A percentile compares a stretch with the other conserved stretches of the same genome.
These are phyloP conservation scores for Diarsia brunnea DNA, from an alignment of 2,888 invertebrate species.

Conservation along the genomic window DNA sequence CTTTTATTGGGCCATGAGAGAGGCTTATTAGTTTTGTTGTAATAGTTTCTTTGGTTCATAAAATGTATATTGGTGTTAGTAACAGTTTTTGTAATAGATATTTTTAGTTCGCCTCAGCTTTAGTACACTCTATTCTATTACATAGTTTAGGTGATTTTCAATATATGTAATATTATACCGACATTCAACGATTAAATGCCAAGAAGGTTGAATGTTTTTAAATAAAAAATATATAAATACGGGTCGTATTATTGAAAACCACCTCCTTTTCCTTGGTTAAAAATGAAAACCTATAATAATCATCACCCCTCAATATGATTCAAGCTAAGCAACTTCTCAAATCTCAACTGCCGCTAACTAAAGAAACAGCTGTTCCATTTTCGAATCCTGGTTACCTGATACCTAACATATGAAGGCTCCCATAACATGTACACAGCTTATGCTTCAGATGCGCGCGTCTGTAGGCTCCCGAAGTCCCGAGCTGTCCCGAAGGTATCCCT, in stretches of 20 bases:
- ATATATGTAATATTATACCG: no score
- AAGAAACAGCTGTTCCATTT: conserved; percentile 71
- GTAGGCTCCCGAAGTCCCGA: conserved; percentile 77
- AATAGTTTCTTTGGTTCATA: conserved; percentile 24
- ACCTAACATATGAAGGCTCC: conserved; percentile 80
- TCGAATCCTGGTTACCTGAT: conserved; percentile 67
- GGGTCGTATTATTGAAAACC: no score
- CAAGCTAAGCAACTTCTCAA: conserved; percentile 43
- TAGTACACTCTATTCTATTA: background rate
- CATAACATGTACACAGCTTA: conserved; percentile 74
- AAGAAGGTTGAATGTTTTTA: background rate
- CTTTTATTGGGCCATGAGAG: conserved; percentile 63
- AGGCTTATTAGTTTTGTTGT: conserved; percentile 38
- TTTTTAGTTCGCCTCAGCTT: background rate
- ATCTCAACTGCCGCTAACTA: conserved; percentile 32
- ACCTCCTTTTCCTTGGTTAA: no score
- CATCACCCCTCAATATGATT: conserved; percentile 13
- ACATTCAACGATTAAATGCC: no score
- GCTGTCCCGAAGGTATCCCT: conserved; percentile 79
- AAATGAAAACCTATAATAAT: background rate
- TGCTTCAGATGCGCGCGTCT: conserved; percentile 88
- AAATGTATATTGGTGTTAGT: conserved; percentile 13
- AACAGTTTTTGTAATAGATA: background rate
- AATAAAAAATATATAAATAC: no score
- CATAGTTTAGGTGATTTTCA: no score